Evolutionary conservation across 2,797 vertebrate species (phyloP), one percentile per base, ranked within the genome.

Genomic region (Geotrypetes seraphini): DNA sequence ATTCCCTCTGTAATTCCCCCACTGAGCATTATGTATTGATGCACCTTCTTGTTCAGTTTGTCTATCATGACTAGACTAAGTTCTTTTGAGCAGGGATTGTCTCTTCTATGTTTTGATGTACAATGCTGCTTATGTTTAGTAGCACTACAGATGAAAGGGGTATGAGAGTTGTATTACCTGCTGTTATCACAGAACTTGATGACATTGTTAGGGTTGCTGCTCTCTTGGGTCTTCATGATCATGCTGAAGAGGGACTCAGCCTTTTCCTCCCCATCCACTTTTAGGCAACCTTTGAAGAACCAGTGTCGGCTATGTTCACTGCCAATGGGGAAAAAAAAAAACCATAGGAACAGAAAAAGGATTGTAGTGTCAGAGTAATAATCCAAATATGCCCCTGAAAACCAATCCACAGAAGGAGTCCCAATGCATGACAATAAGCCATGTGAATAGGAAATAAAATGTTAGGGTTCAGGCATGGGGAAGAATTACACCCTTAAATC

Each of bases 141-240:
- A n/a, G n/a, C n/a, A n/a, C n/a, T n/a, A n/a, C n/a, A n/a, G n/a
- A n/a, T n/a, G n/a, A n/a, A n/a, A n/a, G n/a, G n/a, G n/a, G n/a
- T n/a, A n/a, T n/a, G n/a, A n/a, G n/a, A n/a, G n/a, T 31, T 9
- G 12, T 18, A 53, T 37, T 6, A 94, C 92, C 92, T 96, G 90
- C 92, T 96, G 75, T 96, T 96, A 70, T 96, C 92, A 5, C 77
- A 89, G 79, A 96, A 96, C 69, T 92, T 89, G 74, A 96, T 92
- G 59, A 96, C 47, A 4, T 92, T 96, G 73, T 96, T 96, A 32
- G 75, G 81, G 59, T 93, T 93, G 44, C 89, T 93, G 40, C 73
- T 73, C 10, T 14, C 63, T 77, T 96, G 92, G 1, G 92, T 96
- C 38, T 74, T 81, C 87, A 93, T 92, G 49, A 96, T 88, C 37